Percentiles rank a stretch among this genome's conserved stretches.
Evolutionary conservation across 2,888 invertebrate species (phyloP).

Genomic region (Dascillus cervinus): DNA sequence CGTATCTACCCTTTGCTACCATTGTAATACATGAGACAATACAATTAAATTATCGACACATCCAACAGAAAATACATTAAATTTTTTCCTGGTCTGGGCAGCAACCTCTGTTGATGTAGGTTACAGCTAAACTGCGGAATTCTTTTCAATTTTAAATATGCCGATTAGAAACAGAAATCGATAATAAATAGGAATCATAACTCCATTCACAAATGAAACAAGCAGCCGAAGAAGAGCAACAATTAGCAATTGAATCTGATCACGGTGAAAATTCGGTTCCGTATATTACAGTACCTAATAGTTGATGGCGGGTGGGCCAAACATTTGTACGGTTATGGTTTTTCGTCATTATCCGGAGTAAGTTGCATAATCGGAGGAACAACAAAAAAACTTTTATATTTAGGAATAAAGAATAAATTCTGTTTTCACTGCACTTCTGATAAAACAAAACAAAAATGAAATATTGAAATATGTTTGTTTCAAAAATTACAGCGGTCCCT

Average conservation of each 20-base stretch:
- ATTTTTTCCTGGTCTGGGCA: too few species aligned
- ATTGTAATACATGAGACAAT: too few species aligned
- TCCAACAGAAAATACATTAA: too few species aligned
- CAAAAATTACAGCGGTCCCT: conserved; percentile 4
- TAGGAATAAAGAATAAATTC: conserved; percentile 5
- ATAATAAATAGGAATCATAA: too few species aligned
- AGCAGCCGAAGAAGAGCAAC: conserved; percentile 1
- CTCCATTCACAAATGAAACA: too few species aligned
- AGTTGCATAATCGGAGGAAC: conserved; percentile 3
- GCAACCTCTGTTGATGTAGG: too few species aligned
- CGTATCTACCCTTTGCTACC: too few species aligned
- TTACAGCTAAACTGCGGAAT: too few species aligned
- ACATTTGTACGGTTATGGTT: conserved; percentile 2
- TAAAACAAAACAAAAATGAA: conserved; percentile 1
- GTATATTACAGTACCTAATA: conserved; percentile 4
- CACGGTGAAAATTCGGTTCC: too few species aligned
- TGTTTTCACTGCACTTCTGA: conserved; percentile 3
- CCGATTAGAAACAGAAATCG: too few species aligned
- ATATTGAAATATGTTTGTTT: conserved; percentile 3
- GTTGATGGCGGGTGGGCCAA: conserved; percentile 4
- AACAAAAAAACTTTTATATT: conserved; percentile 4
- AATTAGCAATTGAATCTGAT: conserved; percentile 1
- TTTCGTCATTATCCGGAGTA: conserved; percentile 4
- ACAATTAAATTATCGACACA: too few species aligned
- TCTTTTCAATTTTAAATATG: too few species aligned